Evolutionary conservation across 2,888 invertebrate species (phyloP), one percentile per base, ranked within the genome.

Genomic region (Oscheius onirici): DNA sequence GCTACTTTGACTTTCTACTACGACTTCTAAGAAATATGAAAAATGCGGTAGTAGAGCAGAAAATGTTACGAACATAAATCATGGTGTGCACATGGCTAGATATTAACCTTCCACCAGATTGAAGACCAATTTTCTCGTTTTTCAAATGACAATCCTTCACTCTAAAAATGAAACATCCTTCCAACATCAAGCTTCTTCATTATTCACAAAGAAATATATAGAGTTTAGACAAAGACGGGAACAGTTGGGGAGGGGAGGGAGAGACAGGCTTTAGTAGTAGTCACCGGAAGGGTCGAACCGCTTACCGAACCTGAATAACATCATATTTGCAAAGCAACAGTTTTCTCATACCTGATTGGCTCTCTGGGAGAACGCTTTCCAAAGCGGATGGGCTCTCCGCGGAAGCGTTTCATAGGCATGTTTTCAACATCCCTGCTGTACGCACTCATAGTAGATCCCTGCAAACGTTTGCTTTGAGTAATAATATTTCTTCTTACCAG

Each of bases 311-410:
- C 78, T 78, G 69, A 71, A 75, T 75, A 34, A 34, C 8, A 34
- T 3, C 34, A 6, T 11, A 40, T 60, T 22, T 58, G 10, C 28
- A 11, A n/a, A 26, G 15, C 52, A 28, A 24, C 17, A 61, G 11
- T 43, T 6, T n/a, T 79, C 81, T 13, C 83, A 73, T 75, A 86
- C 71, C 86, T 80, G 26, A 86, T 83, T 22, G 86, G 86, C 70
- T 86, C 86, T 44, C 86, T 79, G n/a, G 80, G 81, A 26, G 81
- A 78, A n/a, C 86, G 83, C 71, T 86, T 86, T 24, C 85, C 85
- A 66, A 85, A 85, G 46, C 85, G 80, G 55, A 86, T 83, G 10
- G 86, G 86, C 73, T 82, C 82, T 3, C 79, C 82, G 40, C 82
- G 79, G 46, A 80, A 76, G 34, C 82, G 72, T 49, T 79, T 79